Conservation (phyloP, 1,140 invertebrate genomes). For the Zaprionus ornatus region DNA sequence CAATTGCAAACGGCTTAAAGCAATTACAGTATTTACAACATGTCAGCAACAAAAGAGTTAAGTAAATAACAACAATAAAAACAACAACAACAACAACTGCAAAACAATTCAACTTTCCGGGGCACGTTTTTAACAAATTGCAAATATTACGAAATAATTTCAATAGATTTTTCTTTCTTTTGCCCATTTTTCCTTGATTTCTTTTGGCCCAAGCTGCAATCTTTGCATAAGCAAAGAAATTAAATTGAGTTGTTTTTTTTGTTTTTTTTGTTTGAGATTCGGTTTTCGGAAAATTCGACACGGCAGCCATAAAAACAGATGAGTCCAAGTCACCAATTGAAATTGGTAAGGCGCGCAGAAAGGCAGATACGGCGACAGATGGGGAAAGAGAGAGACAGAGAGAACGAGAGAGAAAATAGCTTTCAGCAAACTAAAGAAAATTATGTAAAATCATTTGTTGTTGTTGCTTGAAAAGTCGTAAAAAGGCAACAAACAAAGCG, state of each 20-base stretch:
- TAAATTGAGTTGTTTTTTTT: conserved; percentile 70
- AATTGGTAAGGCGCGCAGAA: neutral
- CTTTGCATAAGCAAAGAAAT: conserved; percentile 49
- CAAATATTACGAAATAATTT: conserved; percentile 77
- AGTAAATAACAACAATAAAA: conserved; percentile 3
- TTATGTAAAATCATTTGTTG: conserved; percentile 62
- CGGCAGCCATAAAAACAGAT: conserved; percentile 37
- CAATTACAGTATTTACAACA: conserved; percentile 54
- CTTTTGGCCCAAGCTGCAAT: conserved; percentile 14
- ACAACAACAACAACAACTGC: conserved; percentile 19
- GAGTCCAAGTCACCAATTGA: conserved; percentile 24
- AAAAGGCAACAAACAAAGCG: conserved; percentile 16
- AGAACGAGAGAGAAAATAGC: conserved; percentile 13
- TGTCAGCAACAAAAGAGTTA: conserved; percentile 39
- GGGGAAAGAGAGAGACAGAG: neutral
- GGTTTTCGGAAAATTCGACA: conserved; percentile 23
- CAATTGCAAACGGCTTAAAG: conserved; percentile 40
- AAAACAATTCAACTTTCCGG: conserved; percentile 36
- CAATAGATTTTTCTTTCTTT: conserved; percentile 42
- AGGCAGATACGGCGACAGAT: neutral
- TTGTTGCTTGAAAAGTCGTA: conserved; percentile 28
- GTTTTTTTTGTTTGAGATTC: conserved; percentile 8
- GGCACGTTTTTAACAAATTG: conserved; percentile 65
- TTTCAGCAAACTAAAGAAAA: conserved; percentile 42
- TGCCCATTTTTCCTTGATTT: neutral